Base-by-base conservation (phyloP, 2,888 invertebrate species). In the Disparrhopalites patrizii region DNA sequence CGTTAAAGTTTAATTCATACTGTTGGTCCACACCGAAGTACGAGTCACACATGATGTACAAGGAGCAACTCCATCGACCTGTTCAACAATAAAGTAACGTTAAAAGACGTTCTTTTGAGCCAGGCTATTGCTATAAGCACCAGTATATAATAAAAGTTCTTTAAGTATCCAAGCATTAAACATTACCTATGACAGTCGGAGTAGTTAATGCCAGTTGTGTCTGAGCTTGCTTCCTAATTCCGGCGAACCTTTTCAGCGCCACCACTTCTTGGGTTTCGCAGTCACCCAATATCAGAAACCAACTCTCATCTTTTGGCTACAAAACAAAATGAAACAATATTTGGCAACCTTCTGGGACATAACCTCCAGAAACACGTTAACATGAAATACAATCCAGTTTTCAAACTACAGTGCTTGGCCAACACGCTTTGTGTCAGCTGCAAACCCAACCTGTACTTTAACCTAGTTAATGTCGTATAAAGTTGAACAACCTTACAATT, bases 1-100 rank as follows among this genome's bases (percentile, higher is more conserved):
- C 78, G 69, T 82, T 81, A 36, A 83, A 71, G 61, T 77, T 75
- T 64, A 87, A 75, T 70, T 83, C 81, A 76, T 85, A 93, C 77
- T 96, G 93, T 78, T 97, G 96, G 81, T 98, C 97, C 30, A 96
- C 81, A 1, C 96, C 96, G 71, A 97, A 83, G 77, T 96, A 94
- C 68, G 89, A 89, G 80, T 97, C 97, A 54, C 94, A 95, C 82
- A 96, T 85, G 61, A 97, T 79, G 79, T 91, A 94, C 25, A 95
- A 78, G 0, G 89, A 89, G 77, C 92, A 86, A 70, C 87, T 85
- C 52, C 87, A 82, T n/a, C 86, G 85, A 33, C 93, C 92, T 86
- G 60, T 18, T 54, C 36, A 28, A 62, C 15, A 56, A 31, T 13
- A 38, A 40, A 33, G 54, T 28, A 36, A 36, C 15, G 36, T 36